A percentile compares a stretch with the other conserved stretches of the same genome.
phyloP scores from a whole-genome alignment of 1,140 invertebrate genomes.

The Megalopta genalis region DNA sequence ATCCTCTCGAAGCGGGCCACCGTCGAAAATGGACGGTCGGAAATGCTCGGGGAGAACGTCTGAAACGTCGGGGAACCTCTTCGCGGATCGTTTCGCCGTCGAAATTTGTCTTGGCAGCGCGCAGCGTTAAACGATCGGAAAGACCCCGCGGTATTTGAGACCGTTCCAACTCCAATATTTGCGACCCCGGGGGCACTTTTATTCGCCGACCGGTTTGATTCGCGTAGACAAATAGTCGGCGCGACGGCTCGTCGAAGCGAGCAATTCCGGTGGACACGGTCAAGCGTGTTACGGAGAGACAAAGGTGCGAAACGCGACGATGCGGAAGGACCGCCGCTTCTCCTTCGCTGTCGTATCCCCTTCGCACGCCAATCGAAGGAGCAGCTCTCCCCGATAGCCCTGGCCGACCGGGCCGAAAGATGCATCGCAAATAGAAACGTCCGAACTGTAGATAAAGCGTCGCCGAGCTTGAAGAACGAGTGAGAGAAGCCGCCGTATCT shows the following conservation, averaged over 20 bases:
- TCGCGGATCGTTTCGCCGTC: too few relatives aligned
- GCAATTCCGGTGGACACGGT: conserved; percentile 20
- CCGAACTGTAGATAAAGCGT: conserved; percentile 25
- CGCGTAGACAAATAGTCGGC: conserved; percentile 9
- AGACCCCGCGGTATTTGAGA: not conserved
- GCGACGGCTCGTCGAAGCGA: not conserved
- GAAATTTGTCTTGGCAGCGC: not conserved
- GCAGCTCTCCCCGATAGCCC: not conserved
- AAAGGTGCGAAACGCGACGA: not conserved
- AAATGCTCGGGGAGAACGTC: too few relatives aligned
- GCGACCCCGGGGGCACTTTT: not conserved
- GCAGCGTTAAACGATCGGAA: not conserved
- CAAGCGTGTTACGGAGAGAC: conserved; percentile 2
- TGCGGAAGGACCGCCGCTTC: conserved; percentile 10
- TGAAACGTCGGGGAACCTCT: too few relatives aligned
- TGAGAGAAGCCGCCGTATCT: not conserved
- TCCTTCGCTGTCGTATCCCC: too few relatives aligned
- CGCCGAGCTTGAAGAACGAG: conserved; percentile 11
- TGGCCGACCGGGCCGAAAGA: not conserved
- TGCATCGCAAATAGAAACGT: conserved; percentile 38
- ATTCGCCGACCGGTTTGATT: not conserved
- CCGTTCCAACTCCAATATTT: not conserved
- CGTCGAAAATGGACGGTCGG: too few relatives aligned
- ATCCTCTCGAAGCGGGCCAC: too few relatives aligned
- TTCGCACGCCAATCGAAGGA: conserved; percentile 11